Percentiles rank a stretch among this genome's conserved stretches.
Evolutionary conservation across 2,113 vertebrate genomes (phyloP).

Genomic region (Bombycilla garrulus): DNA sequence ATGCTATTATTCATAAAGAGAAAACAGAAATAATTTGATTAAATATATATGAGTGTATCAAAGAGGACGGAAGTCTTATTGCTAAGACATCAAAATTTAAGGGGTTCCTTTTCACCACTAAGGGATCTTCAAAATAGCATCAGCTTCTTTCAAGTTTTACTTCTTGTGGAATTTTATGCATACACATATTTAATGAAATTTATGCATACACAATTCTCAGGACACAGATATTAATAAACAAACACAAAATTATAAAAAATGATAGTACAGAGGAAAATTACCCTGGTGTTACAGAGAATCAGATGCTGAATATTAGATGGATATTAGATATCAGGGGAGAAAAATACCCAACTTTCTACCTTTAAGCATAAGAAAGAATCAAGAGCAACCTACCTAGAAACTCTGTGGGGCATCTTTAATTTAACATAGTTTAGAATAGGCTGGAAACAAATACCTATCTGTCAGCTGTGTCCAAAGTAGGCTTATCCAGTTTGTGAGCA

Average conservation of each 20-base stretch:
- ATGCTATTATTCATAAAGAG: not conserved
- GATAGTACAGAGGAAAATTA: not conserved
- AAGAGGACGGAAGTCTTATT: not conserved
- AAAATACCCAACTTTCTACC: not conserved
- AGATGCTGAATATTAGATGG: not conserved
- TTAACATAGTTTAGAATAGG: not conserved
- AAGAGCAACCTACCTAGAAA: not conserved
- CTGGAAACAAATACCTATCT: not conserved
- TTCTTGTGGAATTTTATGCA: not conserved
- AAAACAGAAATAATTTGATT: not conserved
- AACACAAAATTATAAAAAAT: not conserved
- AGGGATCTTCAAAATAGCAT: not conserved
- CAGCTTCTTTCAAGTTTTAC: not conserved
- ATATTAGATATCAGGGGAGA: not conserved
- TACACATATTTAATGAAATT: not conserved
- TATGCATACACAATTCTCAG: not conserved
- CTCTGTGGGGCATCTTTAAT: not conserved
- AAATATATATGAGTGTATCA: not conserved
- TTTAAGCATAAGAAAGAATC: not conserved
- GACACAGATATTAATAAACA: not conserved
- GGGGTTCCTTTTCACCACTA: not conserved
- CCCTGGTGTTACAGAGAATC: not conserved
- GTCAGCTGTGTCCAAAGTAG: not conserved
- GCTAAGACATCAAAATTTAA: not conserved
- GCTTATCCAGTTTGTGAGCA: not conserved